Evolutionary conservation across 2,888 invertebrate species (phyloP).

Genomic region (Trilocha varians): DNA sequence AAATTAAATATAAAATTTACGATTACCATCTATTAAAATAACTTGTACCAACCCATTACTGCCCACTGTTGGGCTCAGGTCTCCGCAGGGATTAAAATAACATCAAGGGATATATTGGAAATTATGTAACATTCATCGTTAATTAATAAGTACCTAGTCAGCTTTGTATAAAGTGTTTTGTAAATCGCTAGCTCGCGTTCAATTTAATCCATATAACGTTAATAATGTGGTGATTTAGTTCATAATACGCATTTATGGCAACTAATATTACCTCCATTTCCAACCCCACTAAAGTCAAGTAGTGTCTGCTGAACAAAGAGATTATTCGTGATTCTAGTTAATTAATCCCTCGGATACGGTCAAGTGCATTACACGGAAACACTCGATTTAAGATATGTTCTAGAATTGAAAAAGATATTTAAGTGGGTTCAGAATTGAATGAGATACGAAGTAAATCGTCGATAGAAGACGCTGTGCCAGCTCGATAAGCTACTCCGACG

Average conservation of each 20-base stretch:
- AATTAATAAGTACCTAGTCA: no score
- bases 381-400: slow-evolving; percentile 1
- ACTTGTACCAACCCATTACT: no score
- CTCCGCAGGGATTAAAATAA: no score
- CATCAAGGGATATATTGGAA: no score
- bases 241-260: slow-evolving; percentile 24
- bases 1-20: no score
- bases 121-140: no score
- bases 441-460: slow-evolving; percentile 30
- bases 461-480: slow-evolving; percentile 29
- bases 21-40: no score
- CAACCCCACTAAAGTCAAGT: slow-evolving; percentile 19
- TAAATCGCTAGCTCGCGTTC: no score
- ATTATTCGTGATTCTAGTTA: slow-evolving; percentile 42
- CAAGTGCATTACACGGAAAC: slow-evolving; percentile 13
- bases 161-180: no score
- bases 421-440: slow-evolving; percentile 18
- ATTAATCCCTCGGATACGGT: slow-evolving; percentile 41
- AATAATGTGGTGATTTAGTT: slow-evolving; percentile 12
- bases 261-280: slow-evolving; percentile 23
- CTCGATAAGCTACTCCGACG: slow-evolving; percentile 43
- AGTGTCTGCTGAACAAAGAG: slow-evolving; percentile 28
- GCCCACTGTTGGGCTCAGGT: no score
- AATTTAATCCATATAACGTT: no score
- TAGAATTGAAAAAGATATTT: no score